phyloP scores from a whole-genome alignment of 2,113 vertebrate genomes.

The Phylloscopus whistleri region DNA sequence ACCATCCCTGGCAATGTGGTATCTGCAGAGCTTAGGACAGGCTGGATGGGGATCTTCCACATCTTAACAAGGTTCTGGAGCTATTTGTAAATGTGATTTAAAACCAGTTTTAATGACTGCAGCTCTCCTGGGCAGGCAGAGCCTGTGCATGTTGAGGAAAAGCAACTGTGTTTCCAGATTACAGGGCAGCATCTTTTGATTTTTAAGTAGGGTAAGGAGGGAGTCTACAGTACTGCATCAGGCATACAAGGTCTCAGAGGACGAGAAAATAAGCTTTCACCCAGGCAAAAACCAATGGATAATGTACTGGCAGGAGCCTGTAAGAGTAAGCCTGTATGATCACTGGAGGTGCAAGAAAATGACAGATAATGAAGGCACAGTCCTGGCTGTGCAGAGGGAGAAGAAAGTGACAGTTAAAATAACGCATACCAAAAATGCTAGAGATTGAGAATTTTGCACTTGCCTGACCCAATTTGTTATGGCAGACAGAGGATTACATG shows the following conservation, averaged over 20 bases:
- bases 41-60: not conserved
- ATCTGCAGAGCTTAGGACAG: not conserved
- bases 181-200: not conserved
- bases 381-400: not conserved
- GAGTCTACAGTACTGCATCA: not conserved
- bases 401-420: constrained; percentile 52
- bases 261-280: not conserved
- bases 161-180: not conserved
- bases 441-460: constrained; percentile 57
- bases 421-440: constrained; percentile 2
- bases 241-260: not conserved
- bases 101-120: not conserved
- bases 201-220: not conserved
- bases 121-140: not conserved
- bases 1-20: not conserved
- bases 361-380: constrained; percentile 23
- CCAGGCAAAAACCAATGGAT: not conserved
- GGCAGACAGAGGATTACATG: constrained; percentile 57
- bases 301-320: not conserved
- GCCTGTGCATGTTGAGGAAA: not conserved
- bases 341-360: not conserved
- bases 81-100: constrained; percentile 5
- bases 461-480: constrained; percentile 51
- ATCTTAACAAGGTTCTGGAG: not conserved
- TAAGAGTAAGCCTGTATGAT: not conserved